A percentile compares a stretch with the other conserved stretches of the same genome.
These are phyloP conservation scores for Drosophila histrio DNA, from an alignment of 2,888 invertebrate genomes.

Conservation along the genomic window DNA sequence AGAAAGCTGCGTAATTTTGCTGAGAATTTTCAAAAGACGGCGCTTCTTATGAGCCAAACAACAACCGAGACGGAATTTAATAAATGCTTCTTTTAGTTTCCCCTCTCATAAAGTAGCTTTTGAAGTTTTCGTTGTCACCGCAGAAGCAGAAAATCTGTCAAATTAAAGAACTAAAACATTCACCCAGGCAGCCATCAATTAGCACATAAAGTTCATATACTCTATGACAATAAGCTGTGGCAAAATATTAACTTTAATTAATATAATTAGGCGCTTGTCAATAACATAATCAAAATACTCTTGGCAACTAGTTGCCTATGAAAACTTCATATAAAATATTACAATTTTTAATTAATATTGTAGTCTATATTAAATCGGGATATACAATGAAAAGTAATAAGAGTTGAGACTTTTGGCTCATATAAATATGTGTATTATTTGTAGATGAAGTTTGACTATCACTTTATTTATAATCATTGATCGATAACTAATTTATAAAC, in stretches of 20 bases:
- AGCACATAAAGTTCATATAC: not conserved
- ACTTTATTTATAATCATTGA: no score
- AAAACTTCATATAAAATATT: not conserved
- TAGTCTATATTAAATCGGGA: not conserved
- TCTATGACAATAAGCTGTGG: not conserved
- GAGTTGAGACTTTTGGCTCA: not conserved
- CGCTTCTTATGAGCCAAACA: constrained; percentile 22
- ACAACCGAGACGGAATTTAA: constrained; percentile 65
- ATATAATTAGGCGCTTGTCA: not conserved
- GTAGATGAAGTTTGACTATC: no score
- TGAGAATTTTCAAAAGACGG: constrained; percentile 50
- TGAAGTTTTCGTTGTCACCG: constrained; percentile 56
- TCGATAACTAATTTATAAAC: no score
- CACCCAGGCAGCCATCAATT: constrained; percentile 15
- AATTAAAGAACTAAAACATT: constrained; percentile 4
- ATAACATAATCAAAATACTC: not conserved
- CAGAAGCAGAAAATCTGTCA: constrained; percentile 24
- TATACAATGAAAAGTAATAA: not conserved
- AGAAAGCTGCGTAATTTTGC: constrained; percentile 48
- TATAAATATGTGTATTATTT: no score
- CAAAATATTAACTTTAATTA: not conserved
- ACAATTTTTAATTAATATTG: not conserved
- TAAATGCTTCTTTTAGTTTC: constrained; percentile 62
- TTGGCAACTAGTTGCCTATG: not conserved
- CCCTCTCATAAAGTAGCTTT: constrained; percentile 49